Percentiles rank a stretch among this genome's conserved stretches.
Evolutionary conservation across 2,797 vertebrate genomes (phyloP).

Genomic region (Phataginus tricuspis): DNA sequence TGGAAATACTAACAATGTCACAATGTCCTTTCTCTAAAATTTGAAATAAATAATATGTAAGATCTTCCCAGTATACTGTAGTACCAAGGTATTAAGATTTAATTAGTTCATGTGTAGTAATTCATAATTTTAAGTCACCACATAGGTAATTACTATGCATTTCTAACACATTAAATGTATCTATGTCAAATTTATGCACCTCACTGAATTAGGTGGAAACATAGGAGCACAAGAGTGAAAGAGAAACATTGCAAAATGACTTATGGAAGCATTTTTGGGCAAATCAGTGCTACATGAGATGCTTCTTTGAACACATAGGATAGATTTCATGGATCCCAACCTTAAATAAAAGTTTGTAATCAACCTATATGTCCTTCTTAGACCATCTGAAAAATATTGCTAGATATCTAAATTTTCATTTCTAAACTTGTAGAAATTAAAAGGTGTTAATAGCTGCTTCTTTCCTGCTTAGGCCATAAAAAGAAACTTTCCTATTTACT

Average conservation of each 20-base stretch:
- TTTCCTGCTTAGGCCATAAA: background rate
- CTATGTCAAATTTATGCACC: background rate
- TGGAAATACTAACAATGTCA: background rate
- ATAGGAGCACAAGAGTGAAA: background rate
- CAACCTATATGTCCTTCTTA: background rate
- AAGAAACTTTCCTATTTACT: background rate
- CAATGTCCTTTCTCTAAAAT: conserved; percentile 25
- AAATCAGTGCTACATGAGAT: background rate
- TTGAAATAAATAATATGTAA: background rate
- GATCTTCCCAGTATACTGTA: background rate
- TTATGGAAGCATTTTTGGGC: background rate
- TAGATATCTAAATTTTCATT: conserved; percentile 38
- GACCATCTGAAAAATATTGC: conserved; percentile 40
- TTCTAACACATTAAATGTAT: background rate
- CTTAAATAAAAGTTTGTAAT: conserved; percentile 34
- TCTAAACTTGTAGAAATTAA: conserved; percentile 14
- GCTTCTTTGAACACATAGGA: background rate
- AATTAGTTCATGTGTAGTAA: conserved; percentile 38
- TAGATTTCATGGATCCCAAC: background rate
- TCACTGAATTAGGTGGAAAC: background rate
- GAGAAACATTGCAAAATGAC: background rate
- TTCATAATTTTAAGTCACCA: background rate
- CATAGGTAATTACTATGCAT: background rate
- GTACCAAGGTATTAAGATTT: background rate
- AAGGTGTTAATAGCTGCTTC: background rate